Percentiles rank a stretch among this genome's conserved stretches.
Conservation (phyloP, 2,113 vertebrate species). For the Erythrolamprus reginae region DNA sequence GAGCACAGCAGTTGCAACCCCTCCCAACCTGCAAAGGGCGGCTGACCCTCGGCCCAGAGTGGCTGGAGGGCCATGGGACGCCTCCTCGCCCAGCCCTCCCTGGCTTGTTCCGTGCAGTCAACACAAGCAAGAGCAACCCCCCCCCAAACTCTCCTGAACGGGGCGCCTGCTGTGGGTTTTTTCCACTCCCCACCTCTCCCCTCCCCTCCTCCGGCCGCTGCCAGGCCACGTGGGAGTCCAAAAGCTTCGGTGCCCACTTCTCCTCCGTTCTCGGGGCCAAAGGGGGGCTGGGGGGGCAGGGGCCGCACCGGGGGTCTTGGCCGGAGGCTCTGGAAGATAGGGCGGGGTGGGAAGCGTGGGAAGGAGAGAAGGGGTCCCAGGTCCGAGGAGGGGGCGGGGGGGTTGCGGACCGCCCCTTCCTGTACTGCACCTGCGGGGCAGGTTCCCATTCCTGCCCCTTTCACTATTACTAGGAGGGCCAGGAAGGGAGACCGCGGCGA, state of each 20-base stretch:
- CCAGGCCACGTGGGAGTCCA: neutral
- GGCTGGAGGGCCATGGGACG: neutral
- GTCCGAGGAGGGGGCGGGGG: neutral
- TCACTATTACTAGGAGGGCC: too few species aligned
- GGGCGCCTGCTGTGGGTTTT: too few species aligned
- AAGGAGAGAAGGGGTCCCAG: neutral
- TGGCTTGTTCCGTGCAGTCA: too few species aligned
- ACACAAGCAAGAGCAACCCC: too few species aligned
- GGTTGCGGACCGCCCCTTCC: neutral
- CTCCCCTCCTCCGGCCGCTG: neutral
- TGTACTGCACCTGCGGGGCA: neutral
- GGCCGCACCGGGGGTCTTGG: neutral
- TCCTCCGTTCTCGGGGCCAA: neutral
- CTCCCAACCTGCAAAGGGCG: neutral
- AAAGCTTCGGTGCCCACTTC: neutral
- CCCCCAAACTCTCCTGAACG: too few species aligned
- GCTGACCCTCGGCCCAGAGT: too few species aligned
- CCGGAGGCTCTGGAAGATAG: too few species aligned
- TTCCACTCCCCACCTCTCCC: too few species aligned
- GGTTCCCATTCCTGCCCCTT: too few species aligned
- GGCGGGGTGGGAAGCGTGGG: too few species aligned
- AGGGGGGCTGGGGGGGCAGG: neutral
- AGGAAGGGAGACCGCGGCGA: too few species aligned
- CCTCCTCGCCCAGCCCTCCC: too few species aligned
- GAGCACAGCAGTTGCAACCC: neutral